Evolutionary conservation across 2,113 vertebrate genomes (phyloP).

Genomic region (Panthera leo): DNA sequence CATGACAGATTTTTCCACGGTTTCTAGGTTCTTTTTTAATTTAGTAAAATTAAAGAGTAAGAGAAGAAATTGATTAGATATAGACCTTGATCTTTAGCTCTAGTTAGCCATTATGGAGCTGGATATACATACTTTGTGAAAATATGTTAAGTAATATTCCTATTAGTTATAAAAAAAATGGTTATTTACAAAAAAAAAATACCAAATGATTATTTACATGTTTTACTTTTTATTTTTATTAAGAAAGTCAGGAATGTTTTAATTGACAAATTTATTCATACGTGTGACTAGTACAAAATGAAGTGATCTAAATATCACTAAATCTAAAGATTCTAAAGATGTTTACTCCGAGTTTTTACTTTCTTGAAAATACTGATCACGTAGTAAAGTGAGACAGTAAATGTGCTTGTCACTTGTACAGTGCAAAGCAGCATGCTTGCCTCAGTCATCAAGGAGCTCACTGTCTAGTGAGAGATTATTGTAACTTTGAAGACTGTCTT

Average conservation of each 20-base stretch:
- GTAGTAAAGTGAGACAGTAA: background rate
- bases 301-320: background rate
- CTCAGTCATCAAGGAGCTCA: background rate
- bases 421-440: background rate
- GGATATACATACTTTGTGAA: background rate
- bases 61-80: background rate
- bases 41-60: background rate
- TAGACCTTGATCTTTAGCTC: background rate
- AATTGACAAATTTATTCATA: background rate
- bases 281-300: background rate
- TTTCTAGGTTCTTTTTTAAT: background rate
- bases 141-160: background rate
- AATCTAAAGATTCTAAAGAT: background rate
- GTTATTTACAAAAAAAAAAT: background rate
- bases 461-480: background rate
- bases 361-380: background rate
- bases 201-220: background rate
- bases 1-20: background rate
- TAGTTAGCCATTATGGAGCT: background rate
- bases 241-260: background rate
- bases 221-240: background rate
- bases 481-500: background rate
- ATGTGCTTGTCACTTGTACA: background rate
- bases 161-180: background rate
- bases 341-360: background rate